Evolutionary conservation across 2,888 invertebrate genomes (phyloP), one percentile per base, ranked within the genome.

Genomic region (Ptilodon capucinus): DNA sequence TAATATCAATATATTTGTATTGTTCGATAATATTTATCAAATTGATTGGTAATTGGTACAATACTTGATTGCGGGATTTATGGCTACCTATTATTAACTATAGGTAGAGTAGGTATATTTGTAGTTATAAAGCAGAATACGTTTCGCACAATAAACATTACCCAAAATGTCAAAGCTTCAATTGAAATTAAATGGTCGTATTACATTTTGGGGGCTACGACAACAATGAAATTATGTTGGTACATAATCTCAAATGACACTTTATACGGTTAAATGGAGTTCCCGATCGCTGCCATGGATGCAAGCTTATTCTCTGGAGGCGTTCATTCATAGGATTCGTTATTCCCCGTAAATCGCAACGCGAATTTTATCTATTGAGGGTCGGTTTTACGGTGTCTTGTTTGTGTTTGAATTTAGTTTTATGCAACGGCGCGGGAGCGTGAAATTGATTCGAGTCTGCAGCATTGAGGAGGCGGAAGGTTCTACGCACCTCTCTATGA

Each of bases 11-110:
- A 74, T 82, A 75, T 83, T 83, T 80, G 84, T 86, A 86, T 88
- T 88, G 84, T 86, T 86, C 76, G 88, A 88, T 89, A 87, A 82
- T 72, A 74, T 71, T 76, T 83, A 89, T 88, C 81, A 70, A 68
- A 77, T 79, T 84, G 79, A 82, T 81, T 81, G 71, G 74, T 80
- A 82, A 76, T 76, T 68, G 67, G 62, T 68, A 25, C 21, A 11
- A 60, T 40, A 40, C 64, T 66, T 74, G 79, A 81, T 84, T 82
- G 68, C 62, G 59, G 54, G 51, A 58, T 64, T 66, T 68, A 54
- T 40, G 55, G 67, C 69, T 75, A 73, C 68, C 58, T 64, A 65
- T 57, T 58, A 55, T 61, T 4, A 6, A 18, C 17, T 35, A n/a
- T n/a, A n/a, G 9, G 17, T 13, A 19, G 5, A 38, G 13, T 7